Evolutionary conservation across 2,797 vertebrate genomes (phyloP).

Genomic region (Rhadinocentrus ornatus): DNA sequence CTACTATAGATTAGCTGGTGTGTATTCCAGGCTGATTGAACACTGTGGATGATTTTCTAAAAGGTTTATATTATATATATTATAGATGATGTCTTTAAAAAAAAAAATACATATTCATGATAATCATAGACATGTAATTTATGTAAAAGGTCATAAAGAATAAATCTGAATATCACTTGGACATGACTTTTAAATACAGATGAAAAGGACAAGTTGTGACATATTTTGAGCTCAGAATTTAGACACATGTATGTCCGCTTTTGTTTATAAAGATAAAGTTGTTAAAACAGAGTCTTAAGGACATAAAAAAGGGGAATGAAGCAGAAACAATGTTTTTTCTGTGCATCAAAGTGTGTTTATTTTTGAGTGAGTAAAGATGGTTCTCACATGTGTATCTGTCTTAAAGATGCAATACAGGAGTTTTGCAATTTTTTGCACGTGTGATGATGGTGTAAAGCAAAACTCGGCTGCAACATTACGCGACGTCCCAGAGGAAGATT

Average conservation of each 20-base stretch:
- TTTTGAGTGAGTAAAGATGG: slow-evolving; percentile 16
- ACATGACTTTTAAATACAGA: background rate
- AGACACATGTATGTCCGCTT: background rate
- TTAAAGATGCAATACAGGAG: background rate
- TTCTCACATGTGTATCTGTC: slow-evolving; percentile 28
- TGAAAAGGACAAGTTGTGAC: background rate
- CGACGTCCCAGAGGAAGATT: no score
- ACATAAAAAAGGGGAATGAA: slow-evolving; percentile 34
- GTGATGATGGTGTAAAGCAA: no score
- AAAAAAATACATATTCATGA: background rate
- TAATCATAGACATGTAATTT: background rate
- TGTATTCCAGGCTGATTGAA: slow-evolving; percentile 16
- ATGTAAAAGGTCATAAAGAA: background rate
- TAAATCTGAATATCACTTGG: background rate
- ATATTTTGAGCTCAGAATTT: background rate
- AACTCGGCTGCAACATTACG: no score
- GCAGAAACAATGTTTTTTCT: slow-evolving; percentile 22
- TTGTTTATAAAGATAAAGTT: slow-evolving; percentile 6
- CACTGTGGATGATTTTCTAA: background rate
- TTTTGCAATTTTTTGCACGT: no score
- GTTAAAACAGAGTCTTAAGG: slow-evolving; percentile 22
- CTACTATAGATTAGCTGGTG: slow-evolving; percentile 25
- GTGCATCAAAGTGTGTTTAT: slow-evolving; percentile 16
- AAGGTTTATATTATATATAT: no score
- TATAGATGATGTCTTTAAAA: no score